Evolutionary conservation across 2,888 invertebrate species (phyloP).

Genomic region (Hypolimnas misippus): DNA sequence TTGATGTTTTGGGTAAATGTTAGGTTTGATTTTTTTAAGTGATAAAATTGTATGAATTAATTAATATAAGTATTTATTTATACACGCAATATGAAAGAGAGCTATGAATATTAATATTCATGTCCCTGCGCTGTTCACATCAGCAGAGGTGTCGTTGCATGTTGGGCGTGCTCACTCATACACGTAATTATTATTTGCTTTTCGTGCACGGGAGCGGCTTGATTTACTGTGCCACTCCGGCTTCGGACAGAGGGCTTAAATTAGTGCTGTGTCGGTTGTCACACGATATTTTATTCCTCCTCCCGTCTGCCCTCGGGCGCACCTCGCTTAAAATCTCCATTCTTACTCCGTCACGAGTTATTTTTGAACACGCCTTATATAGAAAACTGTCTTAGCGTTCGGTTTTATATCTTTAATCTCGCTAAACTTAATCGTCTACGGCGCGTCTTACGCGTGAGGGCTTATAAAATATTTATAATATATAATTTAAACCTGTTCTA

Average conservation of each 20-base stretch:
- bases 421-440: slow-evolving; percentile 12
- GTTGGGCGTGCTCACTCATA: slow-evolving; percentile 69
- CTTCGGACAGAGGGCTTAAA: slow-evolving; percentile 71
- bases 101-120: slow-evolving; percentile 70
- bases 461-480: slow-evolving; percentile 14
- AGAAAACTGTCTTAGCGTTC: slow-evolving; percentile 55
- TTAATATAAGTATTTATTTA: background rate
- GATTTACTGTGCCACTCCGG: slow-evolving; percentile 70
- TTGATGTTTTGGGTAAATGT: background rate
- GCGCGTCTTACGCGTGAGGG: background rate
- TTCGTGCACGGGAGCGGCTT: slow-evolving; percentile 73
- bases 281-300: slow-evolving; percentile 73
- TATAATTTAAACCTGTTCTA: slow-evolving; percentile 26
- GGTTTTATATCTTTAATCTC: slow-evolving; percentile 43
- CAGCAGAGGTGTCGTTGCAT: slow-evolving; percentile 64
- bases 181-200: slow-evolving; percentile 66
- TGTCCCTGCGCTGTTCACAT: slow-evolving; percentile 64
- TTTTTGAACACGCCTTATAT: slow-evolving; percentile 76
- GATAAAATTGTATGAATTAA: background rate
- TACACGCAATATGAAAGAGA: slow-evolving; percentile 23
- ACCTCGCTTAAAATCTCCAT: slow-evolving; percentile 70
- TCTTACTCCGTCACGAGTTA: slow-evolving; percentile 69
- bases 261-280: slow-evolving; percentile 77
- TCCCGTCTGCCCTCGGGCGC: slow-evolving; percentile 56
- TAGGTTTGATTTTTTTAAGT: background rate